Conservation (phyloP, 2,888 invertebrate species). For the Bellardia bayeri region DNA sequence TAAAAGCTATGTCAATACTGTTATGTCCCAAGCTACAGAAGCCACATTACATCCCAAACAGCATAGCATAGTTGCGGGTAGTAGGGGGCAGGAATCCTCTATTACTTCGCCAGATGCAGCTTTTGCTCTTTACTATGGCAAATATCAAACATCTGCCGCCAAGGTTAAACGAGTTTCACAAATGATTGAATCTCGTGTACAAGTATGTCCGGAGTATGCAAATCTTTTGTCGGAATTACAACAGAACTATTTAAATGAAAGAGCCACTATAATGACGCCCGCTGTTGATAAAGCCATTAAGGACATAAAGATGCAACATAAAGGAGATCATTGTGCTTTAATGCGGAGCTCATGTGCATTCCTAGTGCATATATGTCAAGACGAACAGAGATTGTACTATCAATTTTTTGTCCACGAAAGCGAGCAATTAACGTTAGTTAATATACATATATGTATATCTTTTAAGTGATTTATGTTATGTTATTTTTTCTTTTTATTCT, state of each 20-base stretch:
- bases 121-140: conserved; percentile 95
- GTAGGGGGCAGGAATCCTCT: conserved; percentile 75
- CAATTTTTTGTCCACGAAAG: conserved; percentile 93
- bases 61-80: not conserved
- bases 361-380: conserved; percentile 96
- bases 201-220: conserved; percentile 89
- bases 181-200: conserved; percentile 91
- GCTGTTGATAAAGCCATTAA: conserved; percentile 89
- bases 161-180: conserved; percentile 92
- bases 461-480: not conserved
- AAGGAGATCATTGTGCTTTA: conserved; percentile 92
- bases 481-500: not conserved
- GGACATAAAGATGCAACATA: conserved; percentile 87
- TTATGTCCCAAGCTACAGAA: conserved; percentile 91
- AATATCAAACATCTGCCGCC: conserved; percentile 96
- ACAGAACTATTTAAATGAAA: conserved; percentile 91
- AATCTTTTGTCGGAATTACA: conserved; percentile 91
- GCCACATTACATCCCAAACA: conserved; percentile 86
- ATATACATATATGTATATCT: not conserved
- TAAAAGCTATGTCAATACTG: conserved; percentile 90
- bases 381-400: conserved; percentile 95
- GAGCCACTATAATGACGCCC: conserved; percentile 88
- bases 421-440: conserved; percentile 87
- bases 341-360: conserved; percentile 95
- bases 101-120: conserved; percentile 86